A percentile compares a stretch with the other conserved stretches of the same genome.
Conservation (phyloP, 2,888 invertebrate genomes). For the Athalia circularis region DNA sequence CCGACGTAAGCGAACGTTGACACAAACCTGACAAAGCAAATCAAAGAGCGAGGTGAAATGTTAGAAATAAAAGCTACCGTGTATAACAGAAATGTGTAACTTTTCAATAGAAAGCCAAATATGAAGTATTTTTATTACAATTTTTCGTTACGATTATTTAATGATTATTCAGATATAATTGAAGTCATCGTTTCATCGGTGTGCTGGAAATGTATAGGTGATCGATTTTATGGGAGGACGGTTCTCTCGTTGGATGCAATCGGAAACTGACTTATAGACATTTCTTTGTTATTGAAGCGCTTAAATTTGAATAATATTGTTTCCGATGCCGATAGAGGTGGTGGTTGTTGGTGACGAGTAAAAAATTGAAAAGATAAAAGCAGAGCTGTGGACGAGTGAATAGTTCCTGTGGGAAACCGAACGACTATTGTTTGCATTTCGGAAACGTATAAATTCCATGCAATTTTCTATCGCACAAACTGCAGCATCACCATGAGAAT, state of each 20-base stretch:
- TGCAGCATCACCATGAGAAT: background rate
- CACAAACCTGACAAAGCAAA: conserved; percentile 27
- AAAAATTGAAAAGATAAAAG: no score
- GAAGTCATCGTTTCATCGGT: background rate
- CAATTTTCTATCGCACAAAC: conserved; percentile 1
- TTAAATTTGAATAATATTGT: conserved; percentile 41
- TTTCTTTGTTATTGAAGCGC: conserved; percentile 6
- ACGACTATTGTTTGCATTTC: conserved; percentile 30
- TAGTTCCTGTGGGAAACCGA: conserved; percentile 16
- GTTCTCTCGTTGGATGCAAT: conserved; percentile 34
- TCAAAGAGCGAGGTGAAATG: conserved; percentile 2
- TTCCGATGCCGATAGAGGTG: conserved; percentile 16
- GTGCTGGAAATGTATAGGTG: background rate
- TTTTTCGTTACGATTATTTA: no score
- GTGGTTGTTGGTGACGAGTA: conserved; percentile 16
- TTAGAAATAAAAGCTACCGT: background rate
- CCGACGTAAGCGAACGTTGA: conserved; percentile 28
- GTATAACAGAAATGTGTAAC: no score
- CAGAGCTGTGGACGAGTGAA: conserved; percentile 16
- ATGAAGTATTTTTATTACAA: no score
- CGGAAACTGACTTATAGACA: conserved; percentile 36
- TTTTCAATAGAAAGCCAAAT: no score
- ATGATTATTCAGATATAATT: no score
- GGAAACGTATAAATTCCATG: conserved; percentile 33
- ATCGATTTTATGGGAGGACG: conserved; percentile 21